These are phyloP conservation scores for Macrobrachium rosenbergii DNA, from an alignment of 1,140 invertebrate genomes.

Conservation along the genomic window DNA sequence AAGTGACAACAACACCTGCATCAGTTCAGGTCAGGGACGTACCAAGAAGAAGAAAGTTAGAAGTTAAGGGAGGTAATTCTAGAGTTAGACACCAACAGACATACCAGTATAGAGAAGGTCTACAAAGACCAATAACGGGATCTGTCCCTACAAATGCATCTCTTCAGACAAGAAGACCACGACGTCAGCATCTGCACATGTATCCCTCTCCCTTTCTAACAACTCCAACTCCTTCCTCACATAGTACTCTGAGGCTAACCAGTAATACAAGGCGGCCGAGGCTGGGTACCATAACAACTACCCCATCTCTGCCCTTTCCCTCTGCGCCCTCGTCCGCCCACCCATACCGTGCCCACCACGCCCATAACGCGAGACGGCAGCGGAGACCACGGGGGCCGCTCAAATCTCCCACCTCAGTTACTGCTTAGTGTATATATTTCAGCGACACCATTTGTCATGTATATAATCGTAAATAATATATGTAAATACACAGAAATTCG, in stretches of 20 bases:
- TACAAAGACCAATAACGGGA: background rate
- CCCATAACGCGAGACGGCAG: constrained; percentile 41
- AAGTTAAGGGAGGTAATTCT: too few relatives aligned
- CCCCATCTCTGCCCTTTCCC: constrained; percentile 48
- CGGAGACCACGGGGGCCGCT: constrained; percentile 56
- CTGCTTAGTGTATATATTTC: constrained; percentile 59
- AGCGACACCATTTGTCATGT: constrained; percentile 58
- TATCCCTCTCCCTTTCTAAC: constrained; percentile 11
- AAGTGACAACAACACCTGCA: background rate
- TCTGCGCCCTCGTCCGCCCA: constrained; percentile 57
- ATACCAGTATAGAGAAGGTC: background rate
- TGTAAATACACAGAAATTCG: constrained; percentile 57
- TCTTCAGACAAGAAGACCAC: background rate
- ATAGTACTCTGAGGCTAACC: background rate
- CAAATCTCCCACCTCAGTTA: constrained; percentile 55
- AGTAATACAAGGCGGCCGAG: background rate
- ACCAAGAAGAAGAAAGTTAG: constrained; percentile 6
- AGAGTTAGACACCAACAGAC: too few relatives aligned
- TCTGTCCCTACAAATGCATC: background rate
- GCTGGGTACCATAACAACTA: constrained; percentile 3
- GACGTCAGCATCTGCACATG: background rate
- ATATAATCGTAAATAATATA: constrained; percentile 61
- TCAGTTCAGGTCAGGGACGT: background rate
- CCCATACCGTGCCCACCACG: constrained; percentile 50
- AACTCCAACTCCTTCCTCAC: background rate